Evolutionary conservation across 30 jellyfish, hydroid and myxozoan species (phyloP), one percentile per base, ranked within the genome.

Genomic region (Haliclystus octoradiatus): DNA sequence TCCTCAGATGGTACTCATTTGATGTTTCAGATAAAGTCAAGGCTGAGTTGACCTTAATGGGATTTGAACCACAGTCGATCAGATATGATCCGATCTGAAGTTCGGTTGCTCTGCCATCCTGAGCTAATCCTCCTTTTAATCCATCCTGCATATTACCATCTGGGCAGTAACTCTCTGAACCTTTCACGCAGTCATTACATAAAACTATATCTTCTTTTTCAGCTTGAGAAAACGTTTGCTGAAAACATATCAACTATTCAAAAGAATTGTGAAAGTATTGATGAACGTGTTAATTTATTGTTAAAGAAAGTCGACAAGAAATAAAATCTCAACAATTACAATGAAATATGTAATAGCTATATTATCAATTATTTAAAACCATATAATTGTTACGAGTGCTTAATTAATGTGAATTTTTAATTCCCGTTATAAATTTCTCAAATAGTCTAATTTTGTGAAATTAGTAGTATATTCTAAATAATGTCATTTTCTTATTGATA

Each of bases 231-330:
- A 53, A 85, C 72, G 49, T 85, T 85, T 50, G 71, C 72, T 1
- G 92, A 77, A 29, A 85, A 85, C 70, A 65, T 78, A 32, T 26
- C 49, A 15, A 72, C 93, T 0, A 69, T 85, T 24, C 89, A 85
- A 67, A 79, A 83, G 31, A 85, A 85, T 34, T 85, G 96, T 65
- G 72, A 51, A 75, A 65, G 75, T 24, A 69, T 85, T 19, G 96
- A 85, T 33, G 82, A 73, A 50, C 34, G 96, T 33, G 74, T 85
- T 23, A 69, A 69, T 12, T 77, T 62, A n/a, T 68, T 85, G 1
- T 60, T 85, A 71, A 82, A 85, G 65, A 85, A 85, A 69, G 33
- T 85, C 26, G 96, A 85, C 31, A n/a, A n/a, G n/a, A 77, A 76
- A 57, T 77, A 29, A 50, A 40, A 2, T 52, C 51, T 29, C 65